Evolutionary conservation across 2,888 invertebrate genomes (phyloP), one percentile per base, ranked within the genome.

Genomic region (Acleris holmiana): DNA sequence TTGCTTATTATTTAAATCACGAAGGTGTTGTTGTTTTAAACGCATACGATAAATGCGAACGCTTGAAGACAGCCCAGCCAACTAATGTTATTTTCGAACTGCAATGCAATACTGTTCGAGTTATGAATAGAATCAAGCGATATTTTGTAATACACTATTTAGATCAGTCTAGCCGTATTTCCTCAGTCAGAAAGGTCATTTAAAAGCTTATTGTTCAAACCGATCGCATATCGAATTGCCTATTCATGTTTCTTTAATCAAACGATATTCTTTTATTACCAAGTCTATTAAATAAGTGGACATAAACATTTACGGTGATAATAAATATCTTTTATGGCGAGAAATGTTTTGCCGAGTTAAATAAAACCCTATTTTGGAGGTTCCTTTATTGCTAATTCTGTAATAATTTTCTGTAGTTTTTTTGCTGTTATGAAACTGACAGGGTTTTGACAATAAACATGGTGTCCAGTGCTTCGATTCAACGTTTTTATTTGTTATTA

Each of bases 251-350:
- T 55, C 21, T 41, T 15, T 10, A 55, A 55, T 44, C 21, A 55
- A 21, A 44, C 23, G 41, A 21, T 44, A 55, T 41, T 54, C n/a
- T 55, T 55, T 55, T 55, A 55, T 40, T 23, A 25, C 55, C 23
- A n/a, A 44, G 55, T 41, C 41, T 55, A 44, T 61, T 54, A 54
- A 61, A 47, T 48, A 48, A 41, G 46, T 53, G 46, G 25, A 40
- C 47, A 7, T 48, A 48, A 54, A 61, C 35, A 54, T 54, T 48
- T 54, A 54, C n/a, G 40, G 50, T 18, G 17, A 29, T 50, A 51
- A 50, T 59, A 50, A 54, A 54, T 23, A 23, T 61, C 40, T 61
- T 35, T 61, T 48, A 54, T 18, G 17, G 23, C 54, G 40, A 54
- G 54, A 48, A 61, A 61, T 35, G 29, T 29, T 35, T 54, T 40